phyloP scores from a whole-genome alignment of 23 tunicate genomes.

The Ascidia mentula region DNA sequence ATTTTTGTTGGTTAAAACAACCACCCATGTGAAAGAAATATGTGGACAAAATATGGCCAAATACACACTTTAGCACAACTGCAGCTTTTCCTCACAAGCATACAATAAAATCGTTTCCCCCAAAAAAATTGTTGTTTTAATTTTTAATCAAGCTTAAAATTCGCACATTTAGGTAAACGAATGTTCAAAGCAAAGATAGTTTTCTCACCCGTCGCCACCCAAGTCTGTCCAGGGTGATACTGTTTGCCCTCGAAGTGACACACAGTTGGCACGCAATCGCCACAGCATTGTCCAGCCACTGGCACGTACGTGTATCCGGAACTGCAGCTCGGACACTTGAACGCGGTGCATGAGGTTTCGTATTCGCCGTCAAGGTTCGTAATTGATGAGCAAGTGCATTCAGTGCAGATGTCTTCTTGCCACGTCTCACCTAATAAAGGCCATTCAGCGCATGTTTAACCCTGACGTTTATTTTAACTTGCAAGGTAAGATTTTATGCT shows the following conservation, averaged over 20 bases:
- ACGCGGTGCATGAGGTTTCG: slow-evolving; percentile 75
- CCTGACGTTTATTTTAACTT: no score
- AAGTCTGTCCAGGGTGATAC: slow-evolving; percentile 79
- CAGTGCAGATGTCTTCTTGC: slow-evolving; percentile 97
- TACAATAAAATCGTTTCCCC: no score
- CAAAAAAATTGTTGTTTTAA: background rate
- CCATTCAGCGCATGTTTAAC: no score
- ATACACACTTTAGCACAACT: no score
- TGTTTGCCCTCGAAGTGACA: slow-evolving; percentile 82
- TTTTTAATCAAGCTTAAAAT: background rate
- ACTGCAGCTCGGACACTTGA: slow-evolving; percentile 89
- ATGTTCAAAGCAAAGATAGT: background rate
- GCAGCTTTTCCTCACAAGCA: no score
- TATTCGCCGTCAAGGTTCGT: slow-evolving; percentile 61
- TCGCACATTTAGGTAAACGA: background rate
- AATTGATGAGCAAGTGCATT: slow-evolving; percentile 67
- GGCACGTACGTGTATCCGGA: slow-evolving; percentile 93
- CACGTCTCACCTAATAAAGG: slow-evolving; percentile 63
- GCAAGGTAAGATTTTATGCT: no score
- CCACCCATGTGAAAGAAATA: background rate
- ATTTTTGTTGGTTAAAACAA: background rate
- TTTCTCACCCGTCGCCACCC: slow-evolving; percentile 57
- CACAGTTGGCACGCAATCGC: slow-evolving; percentile 95
- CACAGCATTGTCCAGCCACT: slow-evolving; percentile 99
- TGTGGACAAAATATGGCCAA: no score